phyloP scores from a whole-genome alignment of 2,888 invertebrate genomes.

The Calliphora vomitoria region DNA sequence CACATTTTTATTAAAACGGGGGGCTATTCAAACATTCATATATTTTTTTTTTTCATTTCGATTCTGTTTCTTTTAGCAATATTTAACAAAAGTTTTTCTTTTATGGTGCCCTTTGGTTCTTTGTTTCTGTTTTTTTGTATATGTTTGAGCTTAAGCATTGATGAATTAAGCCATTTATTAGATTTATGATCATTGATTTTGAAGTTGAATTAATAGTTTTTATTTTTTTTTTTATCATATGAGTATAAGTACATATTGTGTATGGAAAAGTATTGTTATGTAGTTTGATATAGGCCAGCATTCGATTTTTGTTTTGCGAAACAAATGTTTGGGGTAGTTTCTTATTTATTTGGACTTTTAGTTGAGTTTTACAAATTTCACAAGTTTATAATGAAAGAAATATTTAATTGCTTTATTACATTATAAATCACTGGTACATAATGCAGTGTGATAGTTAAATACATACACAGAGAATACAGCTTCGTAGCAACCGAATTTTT shows the following conservation, averaged over 20 bases:
- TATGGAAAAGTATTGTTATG: too few relatives aligned
- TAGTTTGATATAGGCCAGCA: background rate
- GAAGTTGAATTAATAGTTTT: conserved; percentile 47
- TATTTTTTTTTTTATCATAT: conserved; percentile 9
- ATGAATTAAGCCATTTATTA: conserved; percentile 65
- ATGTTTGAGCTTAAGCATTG: conserved; percentile 47
- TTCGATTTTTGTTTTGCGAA: background rate
- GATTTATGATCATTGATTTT: conserved; percentile 66
- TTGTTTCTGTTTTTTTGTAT: conserved; percentile 25
- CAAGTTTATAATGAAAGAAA: background rate
- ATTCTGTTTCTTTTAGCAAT: conserved; percentile 18
- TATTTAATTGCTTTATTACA: conserved; percentile 6
- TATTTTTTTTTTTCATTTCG: background rate
- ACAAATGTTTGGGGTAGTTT: background rate
- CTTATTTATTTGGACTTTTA: background rate
- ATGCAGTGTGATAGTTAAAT: background rate
- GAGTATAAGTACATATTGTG: background rate
- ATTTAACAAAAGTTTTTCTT: conserved; percentile 34
- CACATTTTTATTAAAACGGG: background rate
- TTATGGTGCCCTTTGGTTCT: conserved; percentile 16
- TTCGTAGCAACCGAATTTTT: too few relatives aligned
- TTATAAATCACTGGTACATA: background rate
- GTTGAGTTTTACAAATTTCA: background rate
- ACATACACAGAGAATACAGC: too few relatives aligned
- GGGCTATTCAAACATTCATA: background rate